Conservation (phyloP, 2,888 invertebrate genomes). For the Drosophila demipolita region DNA sequence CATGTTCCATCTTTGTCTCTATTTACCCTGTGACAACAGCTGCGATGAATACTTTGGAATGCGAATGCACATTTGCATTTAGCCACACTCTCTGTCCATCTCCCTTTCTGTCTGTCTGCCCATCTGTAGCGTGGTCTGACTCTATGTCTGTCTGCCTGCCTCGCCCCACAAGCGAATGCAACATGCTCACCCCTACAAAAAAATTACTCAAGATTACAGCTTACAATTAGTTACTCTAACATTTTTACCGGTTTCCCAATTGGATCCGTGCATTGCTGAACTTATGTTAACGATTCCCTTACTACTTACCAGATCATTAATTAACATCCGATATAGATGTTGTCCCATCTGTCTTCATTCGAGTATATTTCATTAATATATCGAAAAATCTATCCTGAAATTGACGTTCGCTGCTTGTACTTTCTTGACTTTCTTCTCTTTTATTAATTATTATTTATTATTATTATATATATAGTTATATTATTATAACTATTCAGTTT, state of each 20-base stretch:
- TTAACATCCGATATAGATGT: slow-evolving; percentile 35
- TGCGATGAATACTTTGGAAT: slow-evolving; percentile 57
- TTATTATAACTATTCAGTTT: background rate
- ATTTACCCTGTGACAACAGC: slow-evolving; percentile 61
- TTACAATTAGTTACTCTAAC: slow-evolving; percentile 54
- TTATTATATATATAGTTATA: background rate
- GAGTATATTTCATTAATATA: slow-evolving; percentile 2
- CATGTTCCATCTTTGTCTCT: slow-evolving; percentile 31
- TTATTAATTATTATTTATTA: background rate
- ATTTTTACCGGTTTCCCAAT: slow-evolving; percentile 57
- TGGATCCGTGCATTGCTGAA: slow-evolving; percentile 23
- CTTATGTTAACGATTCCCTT: slow-evolving; percentile 34
- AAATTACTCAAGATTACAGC: slow-evolving; percentile 49
- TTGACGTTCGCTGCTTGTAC: background rate
- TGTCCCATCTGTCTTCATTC: slow-evolving; percentile 16
- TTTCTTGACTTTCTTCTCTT: background rate
- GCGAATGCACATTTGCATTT: slow-evolving; percentile 77
- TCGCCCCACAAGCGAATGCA: slow-evolving; percentile 36
- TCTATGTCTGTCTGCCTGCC: slow-evolving; percentile 8
- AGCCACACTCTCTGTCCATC: slow-evolving; percentile 58
- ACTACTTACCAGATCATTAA: slow-evolving; percentile 43
- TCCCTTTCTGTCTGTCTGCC: slow-evolving; percentile 39
- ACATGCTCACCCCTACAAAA: slow-evolving; percentile 51
- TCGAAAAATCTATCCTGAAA: background rate
- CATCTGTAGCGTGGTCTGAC: background rate